phyloP scores from a whole-genome alignment of 2,797 vertebrate species.

The Fringilla coelebs region DNA sequence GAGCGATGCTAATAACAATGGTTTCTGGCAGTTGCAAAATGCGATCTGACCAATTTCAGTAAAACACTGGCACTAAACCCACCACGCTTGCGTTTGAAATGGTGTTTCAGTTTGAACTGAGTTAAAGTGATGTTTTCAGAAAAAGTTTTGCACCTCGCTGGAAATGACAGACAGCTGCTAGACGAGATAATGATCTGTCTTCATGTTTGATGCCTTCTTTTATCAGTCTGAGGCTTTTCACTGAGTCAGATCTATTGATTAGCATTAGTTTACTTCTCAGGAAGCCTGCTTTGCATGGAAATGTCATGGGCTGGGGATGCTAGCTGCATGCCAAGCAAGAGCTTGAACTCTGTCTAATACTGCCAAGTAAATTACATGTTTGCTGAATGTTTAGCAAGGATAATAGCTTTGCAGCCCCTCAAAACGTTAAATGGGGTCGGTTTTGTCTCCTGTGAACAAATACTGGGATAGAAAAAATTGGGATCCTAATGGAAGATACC shows the following conservation, averaged over 20 bases:
- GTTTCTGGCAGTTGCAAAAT: slow-evolving; percentile 56
- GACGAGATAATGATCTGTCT: slow-evolving; percentile 59
- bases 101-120: slow-evolving; percentile 37
- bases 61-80: slow-evolving; percentile 23
- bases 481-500: neutral
- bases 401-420: slow-evolving; percentile 50
- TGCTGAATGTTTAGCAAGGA: slow-evolving; percentile 54
- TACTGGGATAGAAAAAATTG: slow-evolving; percentile 1
- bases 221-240: slow-evolving; percentile 66
- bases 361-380: slow-evolving; percentile 63
- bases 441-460: slow-evolving; percentile 43
- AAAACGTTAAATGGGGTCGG: slow-evolving; percentile 34
- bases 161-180: slow-evolving; percentile 62
- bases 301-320: slow-evolving; percentile 41
- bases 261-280: slow-evolving; percentile 60
- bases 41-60: slow-evolving; percentile 63
- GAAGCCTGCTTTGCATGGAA: slow-evolving; percentile 64
- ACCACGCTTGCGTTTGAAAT: slow-evolving; percentile 31
- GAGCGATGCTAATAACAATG: slow-evolving; percentile 48
- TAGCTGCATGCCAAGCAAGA: slow-evolving; percentile 46
- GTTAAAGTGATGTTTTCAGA: slow-evolving; percentile 57
- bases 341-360: slow-evolving; percentile 47
- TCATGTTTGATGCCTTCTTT: slow-evolving; percentile 64
- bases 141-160: slow-evolving; percentile 30
- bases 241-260: slow-evolving; percentile 68